These are phyloP conservation scores for Conus canariensis DNA, from an alignment of 2,888 invertebrate genomes.

Conservation along the genomic window DNA sequence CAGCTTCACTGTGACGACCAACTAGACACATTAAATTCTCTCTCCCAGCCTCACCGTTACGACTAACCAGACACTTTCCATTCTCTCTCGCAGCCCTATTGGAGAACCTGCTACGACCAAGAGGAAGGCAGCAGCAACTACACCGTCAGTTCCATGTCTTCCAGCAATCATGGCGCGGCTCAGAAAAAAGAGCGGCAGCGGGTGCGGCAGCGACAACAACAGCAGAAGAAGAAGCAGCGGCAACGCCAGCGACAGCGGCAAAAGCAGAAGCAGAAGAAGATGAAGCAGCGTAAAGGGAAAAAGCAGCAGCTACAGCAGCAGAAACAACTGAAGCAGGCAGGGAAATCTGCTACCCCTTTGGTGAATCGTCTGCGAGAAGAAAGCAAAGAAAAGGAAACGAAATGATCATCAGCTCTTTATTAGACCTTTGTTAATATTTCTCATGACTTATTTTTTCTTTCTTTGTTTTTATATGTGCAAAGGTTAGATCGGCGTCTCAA, in stretches of 20 bases:
- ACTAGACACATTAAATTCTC: neutral
- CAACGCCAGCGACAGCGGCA: neutral
- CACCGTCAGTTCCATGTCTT: neutral
- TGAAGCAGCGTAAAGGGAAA: neutral
- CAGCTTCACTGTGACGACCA: no score
- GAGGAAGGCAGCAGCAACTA: neutral
- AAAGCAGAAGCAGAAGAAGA: neutral
- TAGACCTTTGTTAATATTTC: no score
- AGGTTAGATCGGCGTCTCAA: no score
- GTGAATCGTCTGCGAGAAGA: neutral
- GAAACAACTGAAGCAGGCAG: no score
- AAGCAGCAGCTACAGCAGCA: no score
- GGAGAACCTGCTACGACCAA: conserved; percentile 6
- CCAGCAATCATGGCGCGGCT: neutral
- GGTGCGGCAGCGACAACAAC: neutral
- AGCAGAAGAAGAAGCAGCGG: neutral
- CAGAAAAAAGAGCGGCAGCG: neutral
- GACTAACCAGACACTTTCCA: neutral
- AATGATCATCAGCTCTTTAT: no score
- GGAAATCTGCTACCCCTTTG: neutral
- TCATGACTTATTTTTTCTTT: no score
- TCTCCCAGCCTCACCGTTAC: neutral
- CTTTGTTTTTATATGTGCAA: no score
- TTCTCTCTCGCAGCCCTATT: neutral
- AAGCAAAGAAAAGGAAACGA: no score